phyloP scores from a whole-genome alignment of 92 coral and sea anemone genomes.

The Virgularia gustaviana region DNA sequence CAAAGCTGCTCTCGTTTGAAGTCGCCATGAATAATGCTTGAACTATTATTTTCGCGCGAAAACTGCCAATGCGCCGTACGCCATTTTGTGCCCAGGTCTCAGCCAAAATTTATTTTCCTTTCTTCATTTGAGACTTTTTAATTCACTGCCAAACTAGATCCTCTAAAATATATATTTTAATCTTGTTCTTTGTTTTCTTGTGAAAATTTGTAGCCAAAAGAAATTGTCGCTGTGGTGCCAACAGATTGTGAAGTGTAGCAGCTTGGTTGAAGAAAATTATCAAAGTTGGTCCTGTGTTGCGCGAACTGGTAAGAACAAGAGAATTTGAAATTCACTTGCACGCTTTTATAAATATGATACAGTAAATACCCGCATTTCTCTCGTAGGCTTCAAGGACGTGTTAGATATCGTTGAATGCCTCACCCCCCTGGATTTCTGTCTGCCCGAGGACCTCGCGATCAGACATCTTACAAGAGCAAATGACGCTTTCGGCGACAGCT shows the following conservation, averaged over 20 bases:
- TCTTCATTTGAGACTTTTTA: no score
- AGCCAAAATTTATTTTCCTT: no score
- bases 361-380: neutral
- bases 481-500: slow-evolving; percentile 92
- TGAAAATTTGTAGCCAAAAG: slow-evolving; percentile 74
- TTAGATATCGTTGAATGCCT: slow-evolving; percentile 69
- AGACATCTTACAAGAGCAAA: slow-evolving; percentile 89
- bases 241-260: slow-evolving; percentile 69
- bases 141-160: no score
- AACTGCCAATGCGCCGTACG: no score
- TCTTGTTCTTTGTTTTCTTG: neutral
- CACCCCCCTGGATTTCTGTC: slow-evolving; percentile 68
- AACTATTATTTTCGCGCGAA: no score
- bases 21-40: no score
- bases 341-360: neutral
- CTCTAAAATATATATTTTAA: no score
- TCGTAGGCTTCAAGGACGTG: slow-evolving; percentile 79
- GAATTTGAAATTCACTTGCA: neutral
- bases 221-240: slow-evolving; percentile 85
- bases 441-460: slow-evolving; percentile 95
- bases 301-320: slow-evolving; percentile 63
- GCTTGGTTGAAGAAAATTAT: slow-evolving; percentile 83
- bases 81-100: no score
- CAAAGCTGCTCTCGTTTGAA: no score
- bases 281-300: slow-evolving; percentile 92